phyloP scores from a whole-genome alignment of 2,113 vertebrate species.

The Nothobranchius kuhntae region DNA sequence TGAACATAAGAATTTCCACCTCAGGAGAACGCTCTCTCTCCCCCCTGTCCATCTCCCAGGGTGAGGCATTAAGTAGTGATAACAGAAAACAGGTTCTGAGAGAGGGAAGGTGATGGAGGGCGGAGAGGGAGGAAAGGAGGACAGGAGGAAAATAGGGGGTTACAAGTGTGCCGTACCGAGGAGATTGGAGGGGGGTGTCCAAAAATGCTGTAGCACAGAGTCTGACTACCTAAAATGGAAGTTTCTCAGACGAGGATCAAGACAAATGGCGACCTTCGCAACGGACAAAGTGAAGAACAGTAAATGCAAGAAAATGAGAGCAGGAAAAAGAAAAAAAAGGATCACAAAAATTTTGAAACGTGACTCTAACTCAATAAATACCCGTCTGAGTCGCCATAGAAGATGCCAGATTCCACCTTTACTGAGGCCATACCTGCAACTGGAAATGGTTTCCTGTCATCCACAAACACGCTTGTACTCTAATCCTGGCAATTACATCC shows the following conservation, averaged over 20 bases:
- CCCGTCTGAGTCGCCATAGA: slow-evolving; percentile 41
- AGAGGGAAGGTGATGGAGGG: slow-evolving; percentile 76
- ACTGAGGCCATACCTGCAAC: slow-evolving; percentile 66
- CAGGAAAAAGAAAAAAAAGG: slow-evolving; percentile 22
- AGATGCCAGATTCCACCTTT: slow-evolving; percentile 46
- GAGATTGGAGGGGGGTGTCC: slow-evolving; percentile 73
- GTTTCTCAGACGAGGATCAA: slow-evolving; percentile 84
- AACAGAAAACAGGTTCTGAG: slow-evolving; percentile 96
- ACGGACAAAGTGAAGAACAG: slow-evolving; percentile 67
- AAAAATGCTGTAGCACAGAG: slow-evolving; percentile 77
- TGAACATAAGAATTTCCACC: slow-evolving; percentile 89
- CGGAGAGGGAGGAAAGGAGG: slow-evolving; percentile 59
- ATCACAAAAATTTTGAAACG: slow-evolving; percentile 56
- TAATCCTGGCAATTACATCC: slow-evolving; percentile 75
- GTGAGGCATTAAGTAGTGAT: slow-evolving; percentile 96
- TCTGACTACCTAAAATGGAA: slow-evolving; percentile 94
- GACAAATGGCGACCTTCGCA: slow-evolving; percentile 87
- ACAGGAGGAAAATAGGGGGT: slow-evolving; percentile 64
- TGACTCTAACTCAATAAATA: slow-evolving; percentile 70
- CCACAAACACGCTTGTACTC: slow-evolving; percentile 64
- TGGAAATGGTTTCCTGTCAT: slow-evolving; percentile 74
- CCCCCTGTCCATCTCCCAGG: slow-evolving; percentile 84
- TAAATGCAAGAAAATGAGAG: slow-evolving; percentile 59
- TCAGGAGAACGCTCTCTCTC: slow-evolving; percentile 73
- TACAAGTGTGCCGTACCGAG: slow-evolving; percentile 67